Conservation (phyloP, 2,797 vertebrate species). For the Sebastes cheni region DNA sequence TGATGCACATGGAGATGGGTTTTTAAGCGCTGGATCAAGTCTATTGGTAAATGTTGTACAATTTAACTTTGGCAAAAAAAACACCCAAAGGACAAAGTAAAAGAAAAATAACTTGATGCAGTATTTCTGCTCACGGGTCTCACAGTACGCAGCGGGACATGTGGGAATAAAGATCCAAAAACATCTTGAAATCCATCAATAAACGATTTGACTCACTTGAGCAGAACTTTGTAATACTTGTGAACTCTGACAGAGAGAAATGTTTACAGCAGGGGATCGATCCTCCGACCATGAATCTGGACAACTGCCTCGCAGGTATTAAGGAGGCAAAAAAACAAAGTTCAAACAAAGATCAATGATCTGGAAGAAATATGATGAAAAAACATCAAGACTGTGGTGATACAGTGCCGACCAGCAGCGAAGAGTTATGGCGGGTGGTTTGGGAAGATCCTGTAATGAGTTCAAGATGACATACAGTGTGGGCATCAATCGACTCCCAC, state of each 20-base stretch:
- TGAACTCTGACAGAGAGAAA: not conserved
- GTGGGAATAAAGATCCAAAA: not conserved
- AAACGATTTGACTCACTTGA: not conserved
- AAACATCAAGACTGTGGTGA: not conserved
- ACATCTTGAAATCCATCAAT: not conserved
- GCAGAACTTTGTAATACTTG: not conserved
- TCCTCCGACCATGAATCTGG: not conserved
- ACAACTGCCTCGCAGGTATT: not conserved
- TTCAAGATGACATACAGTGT: not conserved
- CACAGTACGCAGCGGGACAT: not conserved
- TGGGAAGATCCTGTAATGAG: not conserved
- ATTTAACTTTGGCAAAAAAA: not conserved
- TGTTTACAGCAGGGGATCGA: conserved; percentile 10
- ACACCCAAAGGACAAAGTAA: not conserved
- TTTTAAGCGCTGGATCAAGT: not conserved
- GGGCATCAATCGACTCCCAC: not conserved
- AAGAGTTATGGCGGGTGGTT: not conserved
- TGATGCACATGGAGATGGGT: not conserved
- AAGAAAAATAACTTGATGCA: not conserved
- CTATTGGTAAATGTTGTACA: not conserved
- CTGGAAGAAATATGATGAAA: not conserved
- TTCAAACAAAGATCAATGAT: conserved; percentile 10
- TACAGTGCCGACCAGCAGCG: not conserved
- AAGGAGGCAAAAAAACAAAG: not conserved
- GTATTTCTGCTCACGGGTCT: not conserved